Percentiles rank a stretch among this genome's conserved stretches.
These are phyloP conservation scores for Motacilla tschutschensis DNA, from an alignment of 2,113 vertebrate species.

Conservation along the genomic window DNA sequence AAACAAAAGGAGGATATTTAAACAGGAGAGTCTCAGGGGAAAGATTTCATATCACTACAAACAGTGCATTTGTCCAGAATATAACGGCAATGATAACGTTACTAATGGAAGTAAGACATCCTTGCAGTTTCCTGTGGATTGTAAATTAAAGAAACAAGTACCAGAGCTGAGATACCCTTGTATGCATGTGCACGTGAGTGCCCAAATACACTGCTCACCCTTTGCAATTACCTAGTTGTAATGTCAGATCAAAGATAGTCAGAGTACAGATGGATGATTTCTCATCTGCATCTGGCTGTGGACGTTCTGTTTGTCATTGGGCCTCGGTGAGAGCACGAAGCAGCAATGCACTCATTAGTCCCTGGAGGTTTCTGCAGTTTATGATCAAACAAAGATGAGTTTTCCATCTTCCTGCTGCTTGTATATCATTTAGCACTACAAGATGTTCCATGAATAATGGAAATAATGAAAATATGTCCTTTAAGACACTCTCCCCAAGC, in stretches of 20 bases:
- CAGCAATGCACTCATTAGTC: constrained; percentile 4
- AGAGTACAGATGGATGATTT: background rate
- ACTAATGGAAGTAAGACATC: background rate
- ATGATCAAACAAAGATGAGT: constrained; percentile 27
- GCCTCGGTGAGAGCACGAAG: background rate
- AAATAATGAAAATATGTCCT: constrained; percentile 23
- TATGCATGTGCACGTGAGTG: fast-evolving
- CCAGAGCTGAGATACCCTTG: background rate
- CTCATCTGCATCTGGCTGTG: constrained; percentile 7
- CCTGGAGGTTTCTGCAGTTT: background rate
- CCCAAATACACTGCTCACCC: background rate
- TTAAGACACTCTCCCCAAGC: constrained; percentile 10
- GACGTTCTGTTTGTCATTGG: constrained; percentile 23
- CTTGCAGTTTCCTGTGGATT: background rate
- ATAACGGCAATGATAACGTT: background rate
- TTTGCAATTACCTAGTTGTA: background rate
- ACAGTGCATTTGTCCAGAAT: background rate
- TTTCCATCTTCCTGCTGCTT: constrained; percentile 23
- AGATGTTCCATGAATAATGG: constrained; percentile 54
- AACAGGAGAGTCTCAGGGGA: constrained; percentile 5
- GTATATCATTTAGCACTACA: constrained; percentile 44
- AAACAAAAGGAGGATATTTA: constrained; percentile 16
- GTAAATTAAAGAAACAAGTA: background rate
- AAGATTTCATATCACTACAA: background rate
- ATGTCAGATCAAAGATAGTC: background rate